These are phyloP conservation scores for Spea bombifrons DNA, from an alignment of 2,113 vertebrate genomes.

Conservation along the genomic window DNA sequence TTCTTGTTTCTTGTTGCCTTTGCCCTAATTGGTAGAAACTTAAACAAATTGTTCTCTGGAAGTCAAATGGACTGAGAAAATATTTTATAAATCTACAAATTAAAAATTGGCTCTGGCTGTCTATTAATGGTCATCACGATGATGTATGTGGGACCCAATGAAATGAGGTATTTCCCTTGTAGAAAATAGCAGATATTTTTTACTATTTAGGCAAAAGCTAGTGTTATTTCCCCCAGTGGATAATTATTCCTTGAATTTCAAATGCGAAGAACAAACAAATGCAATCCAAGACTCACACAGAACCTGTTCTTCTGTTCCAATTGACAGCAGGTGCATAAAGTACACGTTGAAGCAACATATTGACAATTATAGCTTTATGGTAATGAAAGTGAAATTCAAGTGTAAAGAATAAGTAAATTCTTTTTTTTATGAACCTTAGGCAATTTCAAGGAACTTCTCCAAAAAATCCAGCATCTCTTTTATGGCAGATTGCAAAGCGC, in stretches of 20 bases:
- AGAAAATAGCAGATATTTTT: conserved; percentile 47
- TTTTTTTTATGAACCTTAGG: conserved; percentile 43
- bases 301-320: conserved; percentile 59
- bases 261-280: conserved; percentile 64
- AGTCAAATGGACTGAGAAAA: conserved; percentile 1
- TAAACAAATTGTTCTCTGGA: conserved; percentile 26
- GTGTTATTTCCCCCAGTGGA: conserved; percentile 62
- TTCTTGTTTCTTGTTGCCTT: conserved; percentile 28
- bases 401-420: conserved; percentile 45
- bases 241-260: conserved; percentile 66
- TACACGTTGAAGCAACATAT: conserved; percentile 57
- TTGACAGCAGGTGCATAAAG: conserved; percentile 58
- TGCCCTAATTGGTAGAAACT: conserved; percentile 22
- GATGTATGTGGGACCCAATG: not conserved
- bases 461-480: conserved; percentile 29
- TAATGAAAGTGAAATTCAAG: conserved; percentile 49
- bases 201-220: conserved; percentile 63
- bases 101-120: not conserved
- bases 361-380: conserved; percentile 55
- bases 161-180: not conserved
- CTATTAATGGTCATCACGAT: not conserved
- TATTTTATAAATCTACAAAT: not conserved
- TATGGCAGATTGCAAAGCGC: conserved; percentile 21
- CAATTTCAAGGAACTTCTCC: conserved; percentile 29
- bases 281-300: conserved; percentile 50